phyloP scores from a whole-genome alignment of 2,113 vertebrate genomes.

The Neogobius melanostomus region DNA sequence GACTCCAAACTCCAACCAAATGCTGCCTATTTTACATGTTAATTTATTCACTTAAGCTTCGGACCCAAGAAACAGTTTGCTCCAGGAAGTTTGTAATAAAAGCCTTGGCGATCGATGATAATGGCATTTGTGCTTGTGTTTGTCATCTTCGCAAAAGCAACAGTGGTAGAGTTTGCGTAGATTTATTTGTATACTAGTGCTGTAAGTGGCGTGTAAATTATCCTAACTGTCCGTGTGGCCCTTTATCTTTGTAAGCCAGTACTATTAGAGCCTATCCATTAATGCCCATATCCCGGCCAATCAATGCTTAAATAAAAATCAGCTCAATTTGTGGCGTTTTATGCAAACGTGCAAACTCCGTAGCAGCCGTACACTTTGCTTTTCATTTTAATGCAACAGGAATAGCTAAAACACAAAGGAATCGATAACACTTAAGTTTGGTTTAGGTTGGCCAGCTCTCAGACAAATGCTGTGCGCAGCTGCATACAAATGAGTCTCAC shows the following conservation, averaged over 20 bases:
- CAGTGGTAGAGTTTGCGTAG: conserved; percentile 77
- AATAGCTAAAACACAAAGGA: conserved; percentile 68
- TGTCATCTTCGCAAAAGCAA: conserved; percentile 82
- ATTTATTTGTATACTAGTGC: conserved; percentile 84
- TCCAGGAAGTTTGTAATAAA: conserved; percentile 83
- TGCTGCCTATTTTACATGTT: conserved; percentile 72
- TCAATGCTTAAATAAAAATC: conserved; percentile 79
- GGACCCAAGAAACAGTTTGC: conserved; percentile 60
- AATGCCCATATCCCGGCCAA: conserved; percentile 71
- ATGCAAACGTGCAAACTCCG: conserved; percentile 65
- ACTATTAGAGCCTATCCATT: conserved; percentile 79
- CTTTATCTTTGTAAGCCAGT: conserved; percentile 80
- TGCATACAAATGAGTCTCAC: conserved; percentile 65
- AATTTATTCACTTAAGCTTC: conserved; percentile 73
- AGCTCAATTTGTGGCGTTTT: conserved; percentile 70
- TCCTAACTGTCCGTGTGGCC: conserved; percentile 78
- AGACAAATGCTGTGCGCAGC: conserved; percentile 54
- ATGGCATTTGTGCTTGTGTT: conserved; percentile 81
- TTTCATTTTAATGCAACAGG: conserved; percentile 68
- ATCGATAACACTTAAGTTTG: conserved; percentile 74
- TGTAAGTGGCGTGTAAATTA: conserved; percentile 86
- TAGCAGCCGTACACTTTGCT: conserved; percentile 52
- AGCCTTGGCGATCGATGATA: conserved; percentile 81
- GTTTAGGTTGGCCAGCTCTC: conserved; percentile 58
- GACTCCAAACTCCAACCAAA: conserved; percentile 63